These are phyloP conservation scores for Pedetes capensis DNA, from an alignment of 2,113 vertebrate genomes.

Conservation along the genomic window DNA sequence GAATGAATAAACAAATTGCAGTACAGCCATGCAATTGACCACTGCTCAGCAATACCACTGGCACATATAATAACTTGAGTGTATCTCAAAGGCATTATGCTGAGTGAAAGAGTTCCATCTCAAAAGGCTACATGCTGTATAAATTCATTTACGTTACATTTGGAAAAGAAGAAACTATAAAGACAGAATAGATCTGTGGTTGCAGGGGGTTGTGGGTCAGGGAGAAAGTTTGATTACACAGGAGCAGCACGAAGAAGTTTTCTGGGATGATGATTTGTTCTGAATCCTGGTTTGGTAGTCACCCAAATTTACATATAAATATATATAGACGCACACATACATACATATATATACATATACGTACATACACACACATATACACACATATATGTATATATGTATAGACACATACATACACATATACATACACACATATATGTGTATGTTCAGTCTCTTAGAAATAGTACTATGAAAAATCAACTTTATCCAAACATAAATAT, in stretches of 20 bases:
- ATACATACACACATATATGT: too few relatives aligned
- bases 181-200: background rate
- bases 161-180: background rate
- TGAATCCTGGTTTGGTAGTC: background rate
- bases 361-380: too few relatives aligned
- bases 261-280: background rate
- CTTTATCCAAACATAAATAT: too few relatives aligned
- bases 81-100: too few relatives aligned
- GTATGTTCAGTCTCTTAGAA: background rate
- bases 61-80: background rate
- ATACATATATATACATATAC: too few relatives aligned
- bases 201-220: background rate
- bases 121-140: background rate
- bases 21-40: background rate
- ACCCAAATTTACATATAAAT: too few relatives aligned
- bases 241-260: background rate
- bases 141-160: background rate
- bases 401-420: too few relatives aligned
- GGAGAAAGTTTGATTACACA: background rate
- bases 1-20: too few relatives aligned
- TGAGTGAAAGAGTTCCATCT: constrained; percentile 2
- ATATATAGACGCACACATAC: too few relatives aligned
- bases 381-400: background rate
- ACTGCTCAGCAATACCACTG: background rate
- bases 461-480: background rate